Evolutionary conservation across 2,888 invertebrate species (phyloP).

Genomic region (Acholoe squamosa): DNA sequence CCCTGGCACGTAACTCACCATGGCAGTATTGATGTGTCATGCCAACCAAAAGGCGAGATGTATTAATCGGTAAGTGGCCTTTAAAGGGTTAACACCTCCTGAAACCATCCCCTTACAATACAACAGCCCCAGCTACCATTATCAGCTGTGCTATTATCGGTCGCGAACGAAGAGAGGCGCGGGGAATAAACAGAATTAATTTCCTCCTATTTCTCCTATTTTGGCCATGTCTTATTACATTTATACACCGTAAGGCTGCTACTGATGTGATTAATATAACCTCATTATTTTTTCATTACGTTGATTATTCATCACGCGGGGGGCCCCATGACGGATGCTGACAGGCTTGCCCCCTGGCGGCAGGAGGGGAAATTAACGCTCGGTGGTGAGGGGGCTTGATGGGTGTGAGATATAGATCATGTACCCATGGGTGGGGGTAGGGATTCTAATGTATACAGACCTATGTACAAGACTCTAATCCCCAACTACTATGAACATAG

Average conservation of each 20-base stretch:
- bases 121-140: background rate
- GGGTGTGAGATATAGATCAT: slow-evolving; percentile 22
- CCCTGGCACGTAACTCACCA: no score
- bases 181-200: slow-evolving; percentile 64
- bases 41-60: no score
- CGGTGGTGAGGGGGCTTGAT: background rate
- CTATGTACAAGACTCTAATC: no score
- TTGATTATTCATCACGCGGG: slow-evolving; percentile 57
- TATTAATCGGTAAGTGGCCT: no score
- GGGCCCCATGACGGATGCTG: slow-evolving; percentile 9
- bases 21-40: no score
- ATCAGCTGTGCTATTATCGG: background rate
- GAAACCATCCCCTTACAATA: background rate
- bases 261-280: slow-evolving; percentile 55
- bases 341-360: background rate
- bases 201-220: slow-evolving; percentile 58
- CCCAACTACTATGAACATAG: no score
- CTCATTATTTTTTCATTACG: slow-evolving; percentile 61
- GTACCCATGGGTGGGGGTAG: background rate
- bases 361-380: slow-evolving; percentile 47
- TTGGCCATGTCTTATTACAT: slow-evolving; percentile 64
- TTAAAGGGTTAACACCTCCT: background rate
- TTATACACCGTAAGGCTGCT: slow-evolving; percentile 52
- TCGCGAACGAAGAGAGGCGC: no score
- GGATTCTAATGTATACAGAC: background rate